Base-by-base conservation (phyloP, 2,113 vertebrate genomes). In the Hippocampus zosterae region DNA sequence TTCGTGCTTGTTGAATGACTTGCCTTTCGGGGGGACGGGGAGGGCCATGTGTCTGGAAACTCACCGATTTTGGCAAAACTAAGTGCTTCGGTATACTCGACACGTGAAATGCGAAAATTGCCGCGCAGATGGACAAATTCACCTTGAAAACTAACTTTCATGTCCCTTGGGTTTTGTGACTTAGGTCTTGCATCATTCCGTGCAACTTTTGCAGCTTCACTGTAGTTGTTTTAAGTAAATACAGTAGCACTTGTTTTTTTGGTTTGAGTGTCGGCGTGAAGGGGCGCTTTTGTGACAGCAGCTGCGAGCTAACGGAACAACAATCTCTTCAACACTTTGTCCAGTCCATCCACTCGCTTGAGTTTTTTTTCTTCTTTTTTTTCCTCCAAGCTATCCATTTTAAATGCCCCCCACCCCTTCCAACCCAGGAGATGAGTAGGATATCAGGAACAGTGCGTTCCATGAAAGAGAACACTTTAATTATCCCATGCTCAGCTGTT, bases 401-500 rank as follows among this genome's bases (percentile, higher is more conserved):
- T 15, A 62, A 70, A 53, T 62, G 37, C 29, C 29, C 3, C 29
- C 29, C 29, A 2, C 29, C 29, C 27, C 16, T 68, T 67, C n/a
- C 60, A 5, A 8, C 52, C 65, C 59, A 10, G 5, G 72, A 79
- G 70, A 66, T 69, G 37, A 62, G 46, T 69, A 60, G 69, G 42
- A 75, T 77, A 77, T 72, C 61, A 27, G 68, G n/a, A 57, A 48
- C 67, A 66, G 57, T 27, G 68, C 64, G 65, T 76, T 81, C 67
- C 65, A 72, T 50, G 65, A 81, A 79, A 73, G 65, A 56, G 46
- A 79, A 72, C 61, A 61, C 73, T 77, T 73, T 79, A 85, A 88
- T 83, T 69, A 84, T 72, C 57, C 63, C 19, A 59, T 81, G 68
- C 44, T 40, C 62, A 50, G 52, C 21, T 71, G 23, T 73, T 75